These are phyloP conservation scores for Leucophenga maculata DNA, from an alignment of 2,888 invertebrate species.

Conservation along the genomic window DNA sequence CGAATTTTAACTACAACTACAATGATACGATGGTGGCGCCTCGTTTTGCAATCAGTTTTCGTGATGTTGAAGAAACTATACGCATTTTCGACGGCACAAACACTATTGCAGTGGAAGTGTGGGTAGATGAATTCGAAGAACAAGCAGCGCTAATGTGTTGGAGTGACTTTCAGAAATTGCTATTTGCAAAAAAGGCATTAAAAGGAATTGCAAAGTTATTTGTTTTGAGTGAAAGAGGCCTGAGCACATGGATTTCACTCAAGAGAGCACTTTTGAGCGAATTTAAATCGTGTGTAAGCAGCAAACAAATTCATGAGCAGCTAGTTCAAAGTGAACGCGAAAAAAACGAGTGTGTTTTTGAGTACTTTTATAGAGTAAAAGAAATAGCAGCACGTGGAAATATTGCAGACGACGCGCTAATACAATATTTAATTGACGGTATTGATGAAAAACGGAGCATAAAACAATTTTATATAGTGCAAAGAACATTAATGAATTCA, in stretches of 20 bases:
- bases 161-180: background rate
- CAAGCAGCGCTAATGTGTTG: background rate
- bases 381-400: background rate
- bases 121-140: too few species aligned
- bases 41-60: background rate
- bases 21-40: background rate
- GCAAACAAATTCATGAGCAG: background rate
- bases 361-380: background rate
- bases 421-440: conserved; percentile 2
- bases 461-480: too few species aligned
- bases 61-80: background rate
- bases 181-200: background rate
- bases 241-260: too few species aligned
- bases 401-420: background rate
- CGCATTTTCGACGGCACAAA: background rate
- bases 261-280: background rate
- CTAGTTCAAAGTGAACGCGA: too few species aligned
- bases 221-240: background rate
- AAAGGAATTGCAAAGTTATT: background rate
- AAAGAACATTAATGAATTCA: too few species aligned
- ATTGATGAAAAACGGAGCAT: background rate
- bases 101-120: too few species aligned
- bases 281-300: background rate
- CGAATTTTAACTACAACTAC: background rate
- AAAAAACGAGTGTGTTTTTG: too few species aligned